Evolutionary conservation across 2,797 vertebrate species (phyloP).

Genomic region (Hephaestus fuliginosus): DNA sequence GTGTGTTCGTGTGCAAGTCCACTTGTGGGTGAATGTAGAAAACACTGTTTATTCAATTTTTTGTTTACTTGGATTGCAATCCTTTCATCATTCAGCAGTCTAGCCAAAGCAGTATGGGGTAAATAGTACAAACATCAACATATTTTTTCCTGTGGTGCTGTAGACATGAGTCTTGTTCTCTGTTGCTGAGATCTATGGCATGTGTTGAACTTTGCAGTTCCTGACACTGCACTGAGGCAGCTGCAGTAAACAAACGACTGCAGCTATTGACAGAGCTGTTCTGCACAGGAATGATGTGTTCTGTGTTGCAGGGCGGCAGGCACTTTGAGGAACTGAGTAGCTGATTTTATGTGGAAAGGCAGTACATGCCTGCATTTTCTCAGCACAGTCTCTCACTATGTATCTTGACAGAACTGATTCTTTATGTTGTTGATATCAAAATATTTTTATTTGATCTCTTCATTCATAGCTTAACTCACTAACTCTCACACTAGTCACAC

Average conservation of each 20-base stretch:
- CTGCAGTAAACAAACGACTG: constrained; percentile 50
- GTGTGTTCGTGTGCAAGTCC: constrained; percentile 19
- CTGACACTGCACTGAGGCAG: constrained; percentile 33
- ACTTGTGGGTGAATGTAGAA: constrained; percentile 26
- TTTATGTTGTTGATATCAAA: constrained; percentile 14
- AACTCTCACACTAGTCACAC: constrained; percentile 13
- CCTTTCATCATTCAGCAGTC: constrained; percentile 56
- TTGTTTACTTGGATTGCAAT: constrained; percentile 37
- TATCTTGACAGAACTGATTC: constrained; percentile 56
- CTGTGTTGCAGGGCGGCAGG: constrained; percentile 42
- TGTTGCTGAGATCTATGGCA: constrained; percentile 47
- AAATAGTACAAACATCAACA: constrained; percentile 64
- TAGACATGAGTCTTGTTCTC: constrained; percentile 59
- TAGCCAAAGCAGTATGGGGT: constrained; percentile 35
- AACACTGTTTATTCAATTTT: constrained; percentile 7
- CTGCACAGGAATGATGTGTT: constrained; percentile 30
- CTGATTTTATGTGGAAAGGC: constrained; percentile 66
- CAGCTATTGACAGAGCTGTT: constrained; percentile 58
- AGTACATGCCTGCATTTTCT: constrained; percentile 43
- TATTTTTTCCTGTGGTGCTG: constrained; percentile 44
- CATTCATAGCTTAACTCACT: not conserved
- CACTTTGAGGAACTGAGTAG: constrained; percentile 53
- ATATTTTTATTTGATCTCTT: constrained; percentile 24
- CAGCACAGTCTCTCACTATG: constrained; percentile 24
- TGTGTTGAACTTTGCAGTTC: constrained; percentile 29